Conservation (phyloP, 2,113 vertebrate genomes). For the Narcine bancroftii region DNA sequence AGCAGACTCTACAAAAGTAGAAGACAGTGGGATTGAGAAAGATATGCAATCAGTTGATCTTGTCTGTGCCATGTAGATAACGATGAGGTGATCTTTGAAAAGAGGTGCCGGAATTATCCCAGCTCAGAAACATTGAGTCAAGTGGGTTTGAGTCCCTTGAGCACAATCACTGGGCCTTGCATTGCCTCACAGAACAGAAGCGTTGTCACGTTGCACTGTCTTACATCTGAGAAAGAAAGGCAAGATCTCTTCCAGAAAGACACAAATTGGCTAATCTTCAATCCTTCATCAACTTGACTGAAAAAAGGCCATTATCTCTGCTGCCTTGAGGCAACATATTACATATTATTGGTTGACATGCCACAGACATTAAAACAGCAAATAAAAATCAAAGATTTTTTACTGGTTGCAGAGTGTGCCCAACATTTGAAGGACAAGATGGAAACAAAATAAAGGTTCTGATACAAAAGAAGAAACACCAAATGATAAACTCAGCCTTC, state of each 20-base stretch:
- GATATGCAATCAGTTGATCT: not conserved
- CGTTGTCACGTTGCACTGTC: not conserved
- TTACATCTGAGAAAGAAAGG: too few relatives aligned
- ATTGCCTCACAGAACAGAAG: not conserved
- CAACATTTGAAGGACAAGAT: too few relatives aligned
- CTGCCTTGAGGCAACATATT: too few relatives aligned
- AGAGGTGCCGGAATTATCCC: too few relatives aligned
- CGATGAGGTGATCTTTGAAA: not conserved
- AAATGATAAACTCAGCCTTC: not conserved
- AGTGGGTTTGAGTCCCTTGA: not conserved
- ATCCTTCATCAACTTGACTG: not conserved
- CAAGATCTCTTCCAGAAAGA: too few relatives aligned
- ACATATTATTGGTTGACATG: not conserved
- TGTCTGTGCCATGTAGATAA: not conserved
- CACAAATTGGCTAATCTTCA: not conserved
- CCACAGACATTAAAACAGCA: not conserved
- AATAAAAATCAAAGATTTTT: too few relatives aligned
- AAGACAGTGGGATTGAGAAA: not conserved
- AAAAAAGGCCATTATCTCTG: not conserved
- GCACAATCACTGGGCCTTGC: not conserved
- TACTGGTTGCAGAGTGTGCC: not conserved
- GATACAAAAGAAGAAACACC: too few relatives aligned
- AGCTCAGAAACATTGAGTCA: not conserved
- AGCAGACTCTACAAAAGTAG: constrained; percentile 71
- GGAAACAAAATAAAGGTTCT: too few relatives aligned